These are phyloP conservation scores for Lucinisca nassula DNA, from an alignment of 2,888 invertebrate genomes.

Conservation along the genomic window DNA sequence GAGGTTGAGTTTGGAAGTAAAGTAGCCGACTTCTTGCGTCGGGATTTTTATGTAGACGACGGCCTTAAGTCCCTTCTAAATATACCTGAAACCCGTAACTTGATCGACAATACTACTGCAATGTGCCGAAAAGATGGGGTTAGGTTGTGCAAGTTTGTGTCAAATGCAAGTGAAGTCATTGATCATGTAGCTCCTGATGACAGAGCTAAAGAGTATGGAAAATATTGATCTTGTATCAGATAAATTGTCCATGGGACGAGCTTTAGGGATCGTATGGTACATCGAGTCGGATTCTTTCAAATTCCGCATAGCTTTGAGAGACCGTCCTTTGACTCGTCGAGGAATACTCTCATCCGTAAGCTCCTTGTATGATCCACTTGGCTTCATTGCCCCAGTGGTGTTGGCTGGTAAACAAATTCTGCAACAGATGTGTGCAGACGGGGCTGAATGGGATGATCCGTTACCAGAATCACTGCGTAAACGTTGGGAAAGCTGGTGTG, in stretches of 20 bases:
- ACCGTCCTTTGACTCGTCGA: constrained; percentile 43
- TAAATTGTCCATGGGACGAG: constrained; percentile 36
- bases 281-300: constrained; percentile 51
- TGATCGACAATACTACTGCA: constrained; percentile 21
- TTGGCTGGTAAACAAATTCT: constrained; percentile 59
- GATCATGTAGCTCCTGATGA: constrained; percentile 38
- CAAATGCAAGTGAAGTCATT: constrained; percentile 59
- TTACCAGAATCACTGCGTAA: constrained; percentile 37
- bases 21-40: constrained; percentile 38
- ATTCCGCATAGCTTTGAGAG: constrained; percentile 42
- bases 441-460: constrained; percentile 64
- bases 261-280: constrained; percentile 67
- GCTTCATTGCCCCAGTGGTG: constrained; percentile 64
- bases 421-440: constrained; percentile 56
- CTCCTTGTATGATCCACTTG: constrained; percentile 65
- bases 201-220: constrained; percentile 15
- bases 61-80: constrained; percentile 43
- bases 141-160: constrained; percentile 52
- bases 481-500: constrained; percentile 44
- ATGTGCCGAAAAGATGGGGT: constrained; percentile 46
- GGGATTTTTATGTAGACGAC: constrained; percentile 67
- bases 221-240: background rate
- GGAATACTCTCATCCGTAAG: constrained; percentile 31
- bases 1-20: constrained; percentile 3
- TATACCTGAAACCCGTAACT: constrained; percentile 22